A percentile compares a stretch with the other conserved stretches of the same genome.
These are phyloP conservation scores for Panthera leo DNA, from an alignment of 2,113 vertebrate genomes.

Conservation along the genomic window DNA sequence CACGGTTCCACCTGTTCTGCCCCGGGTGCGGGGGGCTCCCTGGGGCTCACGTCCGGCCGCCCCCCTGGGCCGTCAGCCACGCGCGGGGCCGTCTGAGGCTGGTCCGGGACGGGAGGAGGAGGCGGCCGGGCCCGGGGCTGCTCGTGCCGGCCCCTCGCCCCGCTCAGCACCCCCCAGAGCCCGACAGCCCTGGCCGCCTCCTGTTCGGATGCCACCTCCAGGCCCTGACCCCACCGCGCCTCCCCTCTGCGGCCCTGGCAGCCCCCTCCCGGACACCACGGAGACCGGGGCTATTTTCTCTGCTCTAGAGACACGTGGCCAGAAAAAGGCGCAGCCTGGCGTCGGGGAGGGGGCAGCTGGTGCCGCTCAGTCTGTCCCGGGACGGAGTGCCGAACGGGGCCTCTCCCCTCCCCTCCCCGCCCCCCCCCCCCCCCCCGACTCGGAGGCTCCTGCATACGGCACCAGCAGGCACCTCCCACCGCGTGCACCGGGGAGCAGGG, in stretches of 20 bases:
- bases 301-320: neutral
- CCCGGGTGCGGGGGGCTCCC: neutral
- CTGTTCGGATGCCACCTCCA: accelerated
- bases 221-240: accelerated
- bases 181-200: neutral
- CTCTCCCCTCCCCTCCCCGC: neutral
- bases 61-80: neutral
- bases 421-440: accelerated
- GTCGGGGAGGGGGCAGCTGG: neutral
- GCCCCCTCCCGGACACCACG: neutral
- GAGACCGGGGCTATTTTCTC: neutral
- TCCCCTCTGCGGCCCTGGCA: neutral
- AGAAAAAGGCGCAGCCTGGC: neutral
- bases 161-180: neutral
- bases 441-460: accelerated
- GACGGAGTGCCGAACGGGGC: neutral
- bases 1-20: neutral
- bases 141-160: neutral
- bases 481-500: too few species aligned
- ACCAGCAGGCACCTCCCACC: neutral
- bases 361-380: neutral
- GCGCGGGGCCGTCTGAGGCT: neutral
- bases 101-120: accelerated
- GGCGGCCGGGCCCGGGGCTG: too few species aligned
- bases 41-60: accelerated